Conservation (phyloP, 2,888 invertebrate species). For the Eupithecia subumbrata region DNA sequence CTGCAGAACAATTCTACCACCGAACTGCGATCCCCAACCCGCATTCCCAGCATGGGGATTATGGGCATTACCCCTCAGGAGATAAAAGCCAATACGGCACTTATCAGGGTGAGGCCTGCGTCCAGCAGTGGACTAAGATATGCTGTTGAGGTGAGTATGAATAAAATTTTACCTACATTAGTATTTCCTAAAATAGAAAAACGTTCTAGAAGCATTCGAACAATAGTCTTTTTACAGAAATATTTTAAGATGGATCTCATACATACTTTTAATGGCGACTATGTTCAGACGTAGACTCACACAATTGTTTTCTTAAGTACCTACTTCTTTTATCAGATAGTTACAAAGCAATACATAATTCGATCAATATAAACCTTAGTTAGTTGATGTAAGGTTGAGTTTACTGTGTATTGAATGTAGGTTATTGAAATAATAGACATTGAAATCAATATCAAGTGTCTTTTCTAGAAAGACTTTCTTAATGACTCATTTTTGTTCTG, state of each 20-base stretch:
- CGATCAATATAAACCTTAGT: constrained; percentile 2
- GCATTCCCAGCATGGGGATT: too few species aligned
- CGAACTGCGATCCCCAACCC: too few species aligned
- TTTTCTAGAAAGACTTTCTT: not conserved
- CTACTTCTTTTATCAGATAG: constrained; percentile 22
- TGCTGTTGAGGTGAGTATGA: too few species aligned
- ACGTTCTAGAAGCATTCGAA: not conserved
- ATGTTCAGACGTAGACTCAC: not conserved
- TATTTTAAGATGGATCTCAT: too few species aligned
- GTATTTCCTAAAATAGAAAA: not conserved
- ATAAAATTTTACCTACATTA: too few species aligned
- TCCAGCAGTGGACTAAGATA: too few species aligned
- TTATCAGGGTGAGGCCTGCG: too few species aligned
- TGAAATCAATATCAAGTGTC: constrained; percentile 11
- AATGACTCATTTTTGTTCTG: not conserved
- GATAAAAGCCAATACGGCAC: too few species aligned
- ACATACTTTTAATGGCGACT: too few species aligned
- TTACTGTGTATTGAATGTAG: not conserved
- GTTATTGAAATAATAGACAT: constrained; percentile 3
- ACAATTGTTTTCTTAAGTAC: constrained; percentile 20
- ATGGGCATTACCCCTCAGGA: too few species aligned
- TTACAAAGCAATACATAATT: constrained; percentile 3
- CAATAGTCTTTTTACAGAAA: not conserved
- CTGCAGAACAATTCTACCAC: too few species aligned
- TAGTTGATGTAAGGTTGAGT: not conserved